Conservation (phyloP, 2,113 vertebrate genomes). For the Plectropomus leopardus region DNA sequence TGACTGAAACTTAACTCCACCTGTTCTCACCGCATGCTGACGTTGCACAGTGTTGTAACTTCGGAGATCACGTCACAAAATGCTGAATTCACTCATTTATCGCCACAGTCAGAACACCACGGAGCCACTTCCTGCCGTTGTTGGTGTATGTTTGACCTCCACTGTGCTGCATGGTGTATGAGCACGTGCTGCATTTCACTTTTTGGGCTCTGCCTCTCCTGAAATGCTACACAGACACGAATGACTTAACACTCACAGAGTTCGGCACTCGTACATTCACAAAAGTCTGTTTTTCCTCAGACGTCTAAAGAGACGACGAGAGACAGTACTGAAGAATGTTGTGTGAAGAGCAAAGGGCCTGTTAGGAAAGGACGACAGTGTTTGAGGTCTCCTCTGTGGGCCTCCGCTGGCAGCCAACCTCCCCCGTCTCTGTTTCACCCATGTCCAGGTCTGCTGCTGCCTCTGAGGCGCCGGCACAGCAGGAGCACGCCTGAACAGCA, state of each 20-base stretch:
- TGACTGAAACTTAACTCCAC: constrained; percentile 3
- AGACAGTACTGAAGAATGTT: constrained; percentile 4
- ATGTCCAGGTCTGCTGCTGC: constrained; percentile 86
- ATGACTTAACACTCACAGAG: neutral
- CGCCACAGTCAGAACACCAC: neutral
- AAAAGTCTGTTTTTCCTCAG: neutral
- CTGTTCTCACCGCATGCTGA: neutral
- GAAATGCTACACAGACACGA: constrained; percentile 13
- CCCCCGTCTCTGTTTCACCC: constrained; percentile 77
- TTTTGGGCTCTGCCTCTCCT: neutral
- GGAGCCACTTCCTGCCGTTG: neutral
- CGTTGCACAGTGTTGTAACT: neutral
- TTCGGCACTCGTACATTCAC: constrained; percentile 14
- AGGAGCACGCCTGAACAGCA: constrained; percentile 87
- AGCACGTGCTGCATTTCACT: neutral
- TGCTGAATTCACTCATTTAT: neutral
- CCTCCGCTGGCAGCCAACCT: constrained; percentile 66
- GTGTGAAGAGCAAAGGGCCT: too few relatives aligned
- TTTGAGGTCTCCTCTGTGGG: constrained; percentile 60
- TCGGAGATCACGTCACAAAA: neutral
- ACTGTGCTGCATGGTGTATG: neutral
- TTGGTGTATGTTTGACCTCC: constrained; percentile 2
- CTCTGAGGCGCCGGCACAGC: constrained; percentile 84
- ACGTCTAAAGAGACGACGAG: neutral
- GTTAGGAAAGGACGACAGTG: neutral